Base-by-base conservation (phyloP, 2,797 vertebrate species). In the Mormyrus hasselquistii region DNA sequence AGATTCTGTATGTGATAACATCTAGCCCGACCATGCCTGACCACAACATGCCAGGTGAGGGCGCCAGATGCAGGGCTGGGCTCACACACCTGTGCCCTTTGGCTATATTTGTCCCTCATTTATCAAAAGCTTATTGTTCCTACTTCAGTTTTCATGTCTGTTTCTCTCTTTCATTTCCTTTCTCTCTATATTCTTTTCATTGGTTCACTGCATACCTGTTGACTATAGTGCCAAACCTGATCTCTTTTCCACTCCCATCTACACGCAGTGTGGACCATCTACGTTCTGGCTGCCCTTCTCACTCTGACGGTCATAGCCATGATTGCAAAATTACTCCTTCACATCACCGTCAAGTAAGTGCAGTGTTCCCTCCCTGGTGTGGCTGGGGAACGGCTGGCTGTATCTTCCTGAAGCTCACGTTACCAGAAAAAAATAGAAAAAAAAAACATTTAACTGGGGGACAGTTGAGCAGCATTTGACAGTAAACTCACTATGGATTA, bases 1-100 rank as follows among this genome's bases (percentile, higher is more conserved):
- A 97, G 93, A 97, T 98, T 86, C 96, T 98, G 89, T 98, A 98
- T n/a, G 97, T 98, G 91, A 98, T 98, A 95, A 99, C 98, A 88
- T 97, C 98, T 93, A 98, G 98, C 94, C 98, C 98, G 44, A 97
- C 97, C 89, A 97, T 97, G 90, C 96, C 96, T 5, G 95, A 96
- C 22, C 96, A 95, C 94, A 96, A 96, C 91, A 96, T 97, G 96
- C 97, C 98, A 97, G 97, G 98, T 99, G 97, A 97, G 96, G 96
- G 95, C 95, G 93, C 93, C 92, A 44, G 50, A 59, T 90, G 91
- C 94, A 92, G 95, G 95, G 96, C 95, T 94, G 96, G 96, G 89
- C 44, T 69, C 10, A 6, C 7, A 25, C 19, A 25, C 84, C 88
- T 86, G 83, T 65, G 25, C 62, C 85, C 55, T 73, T 73, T 34